phyloP scores from a whole-genome alignment of 2,797 vertebrate genomes.

The Enteromius unitaeniatus region DNA sequence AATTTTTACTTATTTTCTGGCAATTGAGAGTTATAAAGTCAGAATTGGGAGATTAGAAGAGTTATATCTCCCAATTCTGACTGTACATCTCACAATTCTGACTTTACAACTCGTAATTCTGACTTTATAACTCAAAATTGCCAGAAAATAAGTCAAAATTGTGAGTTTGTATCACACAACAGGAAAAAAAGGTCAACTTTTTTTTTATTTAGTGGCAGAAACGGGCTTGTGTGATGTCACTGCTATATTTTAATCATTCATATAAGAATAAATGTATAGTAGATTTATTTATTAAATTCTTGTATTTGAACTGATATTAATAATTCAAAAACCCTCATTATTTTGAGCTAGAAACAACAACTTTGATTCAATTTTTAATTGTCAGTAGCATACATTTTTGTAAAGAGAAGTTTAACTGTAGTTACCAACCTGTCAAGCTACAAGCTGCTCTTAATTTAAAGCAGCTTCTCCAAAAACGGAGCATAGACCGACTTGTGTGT shows the following conservation, averaged over 20 bases:
- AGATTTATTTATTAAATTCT: neutral
- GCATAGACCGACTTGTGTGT: neutral
- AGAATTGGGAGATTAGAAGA: no score
- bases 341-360: neutral
- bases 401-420: neutral
- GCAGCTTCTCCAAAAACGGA: neutral
- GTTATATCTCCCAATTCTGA: no score
- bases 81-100: no score
- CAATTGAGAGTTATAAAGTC: no score
- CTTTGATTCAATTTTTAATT: neutral
- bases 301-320: neutral
- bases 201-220: no score
- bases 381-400: neutral
- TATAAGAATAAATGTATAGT: neutral
- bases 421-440: constrained; percentile 7
- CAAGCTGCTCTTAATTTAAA: constrained; percentile 2
- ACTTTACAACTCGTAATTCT: no score
- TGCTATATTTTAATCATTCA: neutral
- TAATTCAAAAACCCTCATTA: neutral
- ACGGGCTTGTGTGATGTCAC: neutral
- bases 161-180: no score
- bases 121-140: no score
- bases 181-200: no score
- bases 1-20: no score
- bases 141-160: no score